Evolutionary conservation across 2,888 invertebrate genomes (phyloP).

Genomic region (Acrobasis suavella): DNA sequence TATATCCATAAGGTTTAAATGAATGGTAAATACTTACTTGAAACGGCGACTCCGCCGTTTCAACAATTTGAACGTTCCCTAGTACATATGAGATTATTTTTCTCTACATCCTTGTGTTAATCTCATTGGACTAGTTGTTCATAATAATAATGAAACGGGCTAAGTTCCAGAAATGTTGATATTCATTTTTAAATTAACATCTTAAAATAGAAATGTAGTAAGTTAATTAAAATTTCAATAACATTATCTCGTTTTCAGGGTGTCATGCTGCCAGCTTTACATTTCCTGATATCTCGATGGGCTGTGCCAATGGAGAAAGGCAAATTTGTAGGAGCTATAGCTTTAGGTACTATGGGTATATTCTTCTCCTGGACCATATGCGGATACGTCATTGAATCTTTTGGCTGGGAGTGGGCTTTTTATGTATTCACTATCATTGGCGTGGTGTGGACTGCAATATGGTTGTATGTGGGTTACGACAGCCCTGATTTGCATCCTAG

Average conservation of each 20-base stretch:
- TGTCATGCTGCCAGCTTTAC: neutral
- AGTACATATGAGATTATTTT: too few species aligned
- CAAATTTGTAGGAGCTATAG: conserved; percentile 2
- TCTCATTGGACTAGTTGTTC: too few species aligned
- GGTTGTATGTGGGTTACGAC: neutral
- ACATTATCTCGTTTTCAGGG: neutral
- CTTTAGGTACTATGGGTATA: neutral
- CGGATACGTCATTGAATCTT: neutral
- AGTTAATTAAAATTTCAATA: too few species aligned
- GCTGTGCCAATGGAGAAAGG: neutral
- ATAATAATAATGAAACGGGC: too few species aligned
- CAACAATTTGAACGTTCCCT: too few species aligned
- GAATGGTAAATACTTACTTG: too few species aligned
- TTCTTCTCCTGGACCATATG: conserved; percentile 3
- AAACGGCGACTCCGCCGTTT: too few species aligned
- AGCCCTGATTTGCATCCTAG: neutral
- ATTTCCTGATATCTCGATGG: neutral
- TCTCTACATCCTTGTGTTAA: too few species aligned
- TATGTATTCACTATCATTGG: neutral
- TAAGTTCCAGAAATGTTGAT: too few species aligned
- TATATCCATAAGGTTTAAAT: neutral
- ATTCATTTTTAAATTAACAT: too few species aligned
- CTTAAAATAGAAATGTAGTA: too few species aligned
- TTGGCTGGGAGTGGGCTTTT: neutral
- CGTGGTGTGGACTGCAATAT: neutral